Evolutionary conservation across 2,888 invertebrate species (phyloP), one percentile per base, ranked within the genome.

Genomic region (Meliscaeva auricollis): DNA sequence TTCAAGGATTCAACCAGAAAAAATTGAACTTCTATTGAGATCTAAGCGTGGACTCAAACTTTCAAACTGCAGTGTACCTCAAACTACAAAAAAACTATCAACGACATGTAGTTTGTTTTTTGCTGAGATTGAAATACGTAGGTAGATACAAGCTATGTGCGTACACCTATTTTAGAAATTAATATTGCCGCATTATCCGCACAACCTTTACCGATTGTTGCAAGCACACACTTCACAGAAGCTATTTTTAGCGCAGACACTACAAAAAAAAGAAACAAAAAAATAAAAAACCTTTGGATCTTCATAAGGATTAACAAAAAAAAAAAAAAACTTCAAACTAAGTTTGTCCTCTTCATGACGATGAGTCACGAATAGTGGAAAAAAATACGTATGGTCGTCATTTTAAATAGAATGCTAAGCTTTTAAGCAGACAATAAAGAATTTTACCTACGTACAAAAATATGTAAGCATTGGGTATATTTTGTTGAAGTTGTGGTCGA

Each of bases 141-240:
- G 8, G 22, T 60, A 26, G 9, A 38, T 9, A 38, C 11, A 9
- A 38, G 2, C 11, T 38, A 38, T 13, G 13, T 13, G 13, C 38
- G 38, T 38, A 13, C 13, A 9, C n/a, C n/a, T 62, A 15, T 20
- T 22, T n/a, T 15, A 44, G 52, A 74, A 73, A 58, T 66, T 22
- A 77, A 38, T 58, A 66, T 32, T 77, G 81, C 17, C 81, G 81
- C 77, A 70, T 70, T 76, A 70, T 64, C 41, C 64, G 50, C 20
- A 41, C 38, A 77, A 70, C 64, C 70, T 70, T 64, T 81, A 32
- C 3, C 30, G 26, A 52, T 58, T 44, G 41, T 76, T 72, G 70
- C 58, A 66, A 54, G 64, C 70, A 41, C 15, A 50, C 15, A 58
- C 35, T 60, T 13, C 20, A 38, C 20, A 11, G 5, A 5, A 46